These are phyloP conservation scores for Caenorhabditis parvicauda DNA, from an alignment of 2,888 invertebrate genomes.

Conservation along the genomic window DNA sequence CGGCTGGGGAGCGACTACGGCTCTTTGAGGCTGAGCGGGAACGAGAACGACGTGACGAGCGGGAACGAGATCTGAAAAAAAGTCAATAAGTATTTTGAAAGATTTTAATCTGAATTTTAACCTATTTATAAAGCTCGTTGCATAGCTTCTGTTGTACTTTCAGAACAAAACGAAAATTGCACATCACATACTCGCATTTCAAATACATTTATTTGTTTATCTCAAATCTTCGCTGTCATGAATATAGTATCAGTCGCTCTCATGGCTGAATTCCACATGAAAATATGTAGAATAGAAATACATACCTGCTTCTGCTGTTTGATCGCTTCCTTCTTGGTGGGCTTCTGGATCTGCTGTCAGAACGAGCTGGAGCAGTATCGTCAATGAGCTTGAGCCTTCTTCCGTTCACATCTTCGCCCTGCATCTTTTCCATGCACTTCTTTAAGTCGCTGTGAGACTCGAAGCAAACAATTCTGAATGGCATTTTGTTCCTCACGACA, in stretches of 20 bases:
- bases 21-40: conserved; percentile 11
- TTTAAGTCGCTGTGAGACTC: conserved; percentile 90
- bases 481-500: background rate
- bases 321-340: background rate
- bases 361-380: conserved; percentile 68
- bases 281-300: too few relatives aligned
- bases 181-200: too few relatives aligned
- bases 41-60: conserved; percentile 10
- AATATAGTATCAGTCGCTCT: too few relatives aligned
- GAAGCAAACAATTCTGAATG: conserved; percentile 87
- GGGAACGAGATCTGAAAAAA: conserved; percentile 24
- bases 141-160: too few relatives aligned
- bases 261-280: too few relatives aligned
- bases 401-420: conserved; percentile 93
- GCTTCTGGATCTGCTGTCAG: conserved; percentile 11
- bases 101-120: too few relatives aligned
- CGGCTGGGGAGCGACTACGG: conserved; percentile 10
- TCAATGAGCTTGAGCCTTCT: conserved; percentile 82
- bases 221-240: too few relatives aligned
- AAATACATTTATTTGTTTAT: too few relatives aligned
- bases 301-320: too few relatives aligned
- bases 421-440: conserved; percentile 90
- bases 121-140: too few relatives aligned
- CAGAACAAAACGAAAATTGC: too few relatives aligned
- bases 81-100: too few relatives aligned